Evolutionary conservation across 2,113 vertebrate species (phyloP), one percentile per base, ranked within the genome.

Genomic region (Peromyscus leucopus): DNA sequence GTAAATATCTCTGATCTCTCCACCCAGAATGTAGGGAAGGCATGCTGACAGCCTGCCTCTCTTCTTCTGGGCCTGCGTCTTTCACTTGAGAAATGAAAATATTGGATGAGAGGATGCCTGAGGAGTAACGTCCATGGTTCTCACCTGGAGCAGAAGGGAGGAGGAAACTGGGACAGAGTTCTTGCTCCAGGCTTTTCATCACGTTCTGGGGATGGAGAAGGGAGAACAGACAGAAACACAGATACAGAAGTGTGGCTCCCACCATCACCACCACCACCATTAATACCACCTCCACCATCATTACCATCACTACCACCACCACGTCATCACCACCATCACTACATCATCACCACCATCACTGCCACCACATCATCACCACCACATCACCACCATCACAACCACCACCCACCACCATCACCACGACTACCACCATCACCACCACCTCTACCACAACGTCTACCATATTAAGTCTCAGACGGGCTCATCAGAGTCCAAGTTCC

Each of bases 111-210:
- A n/a, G n/a, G 69, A 24, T 13, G 17, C n/a, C 48, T 28, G 31
- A 89, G 92, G 78, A 71, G 75, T 24, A 13, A 75, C 2, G 42
- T 8, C 15, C 4, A 0, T 4, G 69, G 12, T 2, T 59, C 98
- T 98, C 74, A 99, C 99, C 98, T 86, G 99, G 93, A 28, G 55
- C 36, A 0, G 99, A 99, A 0, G 99, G 99, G 0, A 98, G 97
- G 83, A 97, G 88, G 97, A 98, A 99, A 63, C 95, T 95, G 19
- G 99, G 99, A 96, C 99, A 99, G 59, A 99, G 95, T 83, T 99
- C 99, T 63, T 88, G 65, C 0, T 97, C 31, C 61, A 99, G 92
- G 72, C 99, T 99, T 0, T 98, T 1, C 16, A 9, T 0, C 39
- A 98, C 97, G 1, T 0, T 46, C 99, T 99, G 84, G 61, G 33